These are phyloP conservation scores for Epizoanthus stellaris DNA, from an alignment of 92 coral and sea anemone genomes.

Conservation along the genomic window DNA sequence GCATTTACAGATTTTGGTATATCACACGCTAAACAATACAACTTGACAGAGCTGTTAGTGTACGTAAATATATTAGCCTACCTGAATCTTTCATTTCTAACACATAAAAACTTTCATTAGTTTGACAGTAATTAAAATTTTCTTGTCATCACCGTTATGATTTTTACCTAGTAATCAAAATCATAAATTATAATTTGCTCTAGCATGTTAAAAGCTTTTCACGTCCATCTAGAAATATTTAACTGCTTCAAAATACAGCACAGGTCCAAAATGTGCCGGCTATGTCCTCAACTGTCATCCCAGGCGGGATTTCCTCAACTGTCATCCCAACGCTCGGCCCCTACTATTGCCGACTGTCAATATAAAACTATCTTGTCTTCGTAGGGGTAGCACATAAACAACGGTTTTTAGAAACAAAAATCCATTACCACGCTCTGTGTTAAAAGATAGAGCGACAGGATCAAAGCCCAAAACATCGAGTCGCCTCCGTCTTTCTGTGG, in stretches of 20 bases:
- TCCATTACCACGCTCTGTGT: conserved; percentile 33
- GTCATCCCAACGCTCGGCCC: not conserved
- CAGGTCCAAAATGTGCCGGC: not conserved
- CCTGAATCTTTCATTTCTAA: not conserved
- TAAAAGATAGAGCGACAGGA: conserved; percentile 32
- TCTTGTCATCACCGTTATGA: not conserved
- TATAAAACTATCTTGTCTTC: not conserved
- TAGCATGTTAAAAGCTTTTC: not conserved
- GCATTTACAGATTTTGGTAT: not conserved
- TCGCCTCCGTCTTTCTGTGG: conserved; percentile 9
- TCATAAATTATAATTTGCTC: not conserved
- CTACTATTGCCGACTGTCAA: not conserved
- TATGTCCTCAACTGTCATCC: conserved; percentile 5
- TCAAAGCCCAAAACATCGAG: conserved; percentile 36
- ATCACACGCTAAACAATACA: not conserved
- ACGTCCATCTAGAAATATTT: not conserved
- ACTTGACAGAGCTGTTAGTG: not conserved
- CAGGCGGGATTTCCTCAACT: not conserved
- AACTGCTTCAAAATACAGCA: not conserved
- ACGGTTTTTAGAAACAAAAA: not conserved
- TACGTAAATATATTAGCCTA: not conserved
- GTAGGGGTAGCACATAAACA: not conserved
- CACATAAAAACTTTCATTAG: not conserved
- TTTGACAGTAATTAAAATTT: not conserved
- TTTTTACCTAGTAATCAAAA: not conserved